Evolutionary conservation across 92 coral and sea anemone species (phyloP), one percentile per base, ranked within the genome.

Genomic region (Blastomussa wellsi): DNA sequence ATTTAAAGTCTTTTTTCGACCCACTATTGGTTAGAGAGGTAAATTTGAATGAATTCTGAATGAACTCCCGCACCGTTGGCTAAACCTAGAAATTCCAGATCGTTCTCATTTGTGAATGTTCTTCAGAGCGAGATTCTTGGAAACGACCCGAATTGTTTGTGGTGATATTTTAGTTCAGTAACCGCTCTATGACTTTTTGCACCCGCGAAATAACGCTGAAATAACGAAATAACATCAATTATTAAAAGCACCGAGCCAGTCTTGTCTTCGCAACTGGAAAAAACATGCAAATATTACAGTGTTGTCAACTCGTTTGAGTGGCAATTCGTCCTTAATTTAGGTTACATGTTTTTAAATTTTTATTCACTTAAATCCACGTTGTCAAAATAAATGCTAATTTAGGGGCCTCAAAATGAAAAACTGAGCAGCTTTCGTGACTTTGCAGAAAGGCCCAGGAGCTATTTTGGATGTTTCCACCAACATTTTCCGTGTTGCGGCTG

Each of bases 401-500:
- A 60, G 24, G 2, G 16, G 31, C 60, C 17, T 17, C 68, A 31
- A 7, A 5, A 39, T 38, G 35, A 37, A 79, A 39, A 41, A 66
- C 1, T 32, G 33, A 7, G 16, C 74, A 22, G 51, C 44, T 82
- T 82, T 71, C 86, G 86, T 82, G 86, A 82, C 86, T 37, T 16
- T n/a, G 17, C 86, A 59, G 68, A 38, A 51, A 52, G 31, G 1
- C 68, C 53, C 28, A 32, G 37, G 36, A 52, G 70, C 67, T 83
- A 55, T 83, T 74, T 74, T 60, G 47, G 26, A 31, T 38, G 36
- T 59, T 38, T 74, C 73, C 33, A 60, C 62, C 11, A 42, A 42
- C 42, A 29, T 83, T 83, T 83, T 83, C 87, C 87, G 80, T 62
- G 51, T 83, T 83, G 81, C 74, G 87, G 87, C 24, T 74, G 72